Evolutionary conservation across 2,797 vertebrate species (phyloP).

Genomic region (Cuculus canorus): DNA sequence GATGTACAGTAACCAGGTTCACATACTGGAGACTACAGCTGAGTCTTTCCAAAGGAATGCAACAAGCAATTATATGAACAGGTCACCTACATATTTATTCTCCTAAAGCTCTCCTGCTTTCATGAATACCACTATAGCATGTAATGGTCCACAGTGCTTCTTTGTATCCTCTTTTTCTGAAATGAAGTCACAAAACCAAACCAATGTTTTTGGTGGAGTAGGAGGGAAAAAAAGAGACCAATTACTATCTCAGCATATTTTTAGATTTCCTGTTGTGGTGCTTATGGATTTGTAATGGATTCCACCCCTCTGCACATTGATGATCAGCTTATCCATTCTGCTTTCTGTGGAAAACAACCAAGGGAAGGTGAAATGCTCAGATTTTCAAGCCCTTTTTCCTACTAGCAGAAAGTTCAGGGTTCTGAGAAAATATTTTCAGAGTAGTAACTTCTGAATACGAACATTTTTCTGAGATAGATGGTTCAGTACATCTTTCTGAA

Average conservation of each 20-base stretch:
- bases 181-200: background rate
- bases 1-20: background rate
- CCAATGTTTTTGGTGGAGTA: background rate
- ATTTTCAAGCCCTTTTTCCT: background rate
- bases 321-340: background rate
- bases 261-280: background rate
- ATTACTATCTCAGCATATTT: background rate
- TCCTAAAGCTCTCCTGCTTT: background rate
- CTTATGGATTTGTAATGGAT: background rate
- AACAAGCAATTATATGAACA: background rate
- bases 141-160: background rate
- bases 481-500: background rate
- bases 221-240: background rate
- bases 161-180: background rate
- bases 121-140: background rate
- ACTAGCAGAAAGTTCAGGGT: background rate
- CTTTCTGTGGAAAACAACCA: background rate
- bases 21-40: background rate
- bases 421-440: background rate
- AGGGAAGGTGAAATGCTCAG: background rate
- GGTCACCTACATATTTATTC: background rate
- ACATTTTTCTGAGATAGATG: background rate
- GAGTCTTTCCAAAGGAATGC: background rate
- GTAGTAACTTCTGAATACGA: background rate
- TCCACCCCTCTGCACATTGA: background rate